phyloP scores from a whole-genome alignment of 2,888 invertebrate genomes.

The Cremastinae sp. region DNA sequence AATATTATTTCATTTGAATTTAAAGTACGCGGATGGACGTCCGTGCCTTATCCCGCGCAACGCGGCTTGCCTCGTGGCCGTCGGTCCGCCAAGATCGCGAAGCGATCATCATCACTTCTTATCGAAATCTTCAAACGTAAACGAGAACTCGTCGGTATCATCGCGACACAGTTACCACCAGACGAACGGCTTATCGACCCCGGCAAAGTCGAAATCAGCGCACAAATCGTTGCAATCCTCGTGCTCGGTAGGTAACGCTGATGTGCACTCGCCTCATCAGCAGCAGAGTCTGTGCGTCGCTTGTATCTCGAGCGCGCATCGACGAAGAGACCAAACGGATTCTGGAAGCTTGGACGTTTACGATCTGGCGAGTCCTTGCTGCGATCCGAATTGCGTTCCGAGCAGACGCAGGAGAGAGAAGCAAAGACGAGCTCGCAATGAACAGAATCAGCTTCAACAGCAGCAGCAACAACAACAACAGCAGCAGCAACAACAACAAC shows the following conservation, averaged over 20 bases:
- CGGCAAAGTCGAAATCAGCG: conserved; percentile 47
- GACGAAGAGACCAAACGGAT: conserved; percentile 80
- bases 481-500: conserved; percentile 65
- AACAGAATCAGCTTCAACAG: conserved; percentile 78
- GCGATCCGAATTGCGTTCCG: conserved; percentile 92
- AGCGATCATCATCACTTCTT: conserved; percentile 87
- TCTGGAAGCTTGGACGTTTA: conserved; percentile 92
- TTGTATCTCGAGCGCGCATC: conserved; percentile 77
- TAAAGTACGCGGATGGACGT: conserved; percentile 77
- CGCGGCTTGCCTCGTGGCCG: conserved; percentile 87
- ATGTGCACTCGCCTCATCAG: conserved; percentile 53
- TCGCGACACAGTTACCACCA: conserved; percentile 79
- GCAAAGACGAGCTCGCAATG: conserved; percentile 80
- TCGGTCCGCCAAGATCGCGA: conserved; percentile 85
- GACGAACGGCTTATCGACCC: conserved; percentile 74
- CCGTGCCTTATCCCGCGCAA: conserved; percentile 81
- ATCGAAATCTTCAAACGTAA: conserved; percentile 82
- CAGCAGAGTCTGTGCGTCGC: conserved; percentile 76
- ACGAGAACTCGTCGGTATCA: conserved; percentile 73
- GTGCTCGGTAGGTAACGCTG: conserved; percentile 64
- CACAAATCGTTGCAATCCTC: conserved; percentile 56
- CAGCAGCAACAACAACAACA: conserved; percentile 72
- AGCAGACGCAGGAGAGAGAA: conserved; percentile 83
- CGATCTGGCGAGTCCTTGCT: conserved; percentile 92
- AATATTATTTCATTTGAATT: conserved; percentile 30